Evolutionary conservation across 2,113 vertebrate species (phyloP).

Genomic region (Python bivittatus): DNA sequence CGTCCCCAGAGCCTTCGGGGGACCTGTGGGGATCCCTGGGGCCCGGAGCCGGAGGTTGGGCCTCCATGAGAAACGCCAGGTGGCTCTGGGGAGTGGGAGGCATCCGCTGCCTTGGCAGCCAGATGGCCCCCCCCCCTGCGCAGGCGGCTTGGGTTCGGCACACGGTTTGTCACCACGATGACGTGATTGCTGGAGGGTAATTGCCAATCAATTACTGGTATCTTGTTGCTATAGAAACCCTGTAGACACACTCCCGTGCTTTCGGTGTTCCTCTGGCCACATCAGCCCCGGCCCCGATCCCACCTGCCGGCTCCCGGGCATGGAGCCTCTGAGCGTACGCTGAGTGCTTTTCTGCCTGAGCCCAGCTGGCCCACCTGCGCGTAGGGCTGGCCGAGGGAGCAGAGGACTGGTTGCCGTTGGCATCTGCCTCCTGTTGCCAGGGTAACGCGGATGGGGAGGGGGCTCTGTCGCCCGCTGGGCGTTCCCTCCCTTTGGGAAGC

Average conservation of each 20-base stretch:
- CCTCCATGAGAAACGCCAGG: too few relatives aligned
- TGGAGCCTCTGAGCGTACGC: not conserved
- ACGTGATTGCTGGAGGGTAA: not conserved
- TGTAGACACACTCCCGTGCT: not conserved
- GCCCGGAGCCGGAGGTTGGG: too few relatives aligned
- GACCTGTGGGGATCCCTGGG: too few relatives aligned
- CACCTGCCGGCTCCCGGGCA: not conserved
- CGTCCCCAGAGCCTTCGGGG: too few relatives aligned
- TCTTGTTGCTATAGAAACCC: constrained; percentile 1
- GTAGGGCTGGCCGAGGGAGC: too few relatives aligned
- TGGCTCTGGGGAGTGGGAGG: not conserved
- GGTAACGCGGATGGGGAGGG: too few relatives aligned
- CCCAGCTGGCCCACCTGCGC: too few relatives aligned
- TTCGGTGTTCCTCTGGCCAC: not conserved
- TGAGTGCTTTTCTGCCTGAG: too few relatives aligned
- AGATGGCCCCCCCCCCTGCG: too few relatives aligned
- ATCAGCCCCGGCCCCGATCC: not conserved
- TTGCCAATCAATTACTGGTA: constrained; percentile 17
- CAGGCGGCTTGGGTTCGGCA: not conserved
- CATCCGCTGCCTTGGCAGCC: not conserved
- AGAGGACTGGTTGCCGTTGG: too few relatives aligned
- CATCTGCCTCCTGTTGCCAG: too few relatives aligned
- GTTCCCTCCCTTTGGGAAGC: not conserved
- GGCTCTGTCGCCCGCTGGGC: not conserved
- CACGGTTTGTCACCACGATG: not conserved